Base-by-base conservation (phyloP, 2,888 invertebrate species). In the Drosophila neotestacea region DNA sequence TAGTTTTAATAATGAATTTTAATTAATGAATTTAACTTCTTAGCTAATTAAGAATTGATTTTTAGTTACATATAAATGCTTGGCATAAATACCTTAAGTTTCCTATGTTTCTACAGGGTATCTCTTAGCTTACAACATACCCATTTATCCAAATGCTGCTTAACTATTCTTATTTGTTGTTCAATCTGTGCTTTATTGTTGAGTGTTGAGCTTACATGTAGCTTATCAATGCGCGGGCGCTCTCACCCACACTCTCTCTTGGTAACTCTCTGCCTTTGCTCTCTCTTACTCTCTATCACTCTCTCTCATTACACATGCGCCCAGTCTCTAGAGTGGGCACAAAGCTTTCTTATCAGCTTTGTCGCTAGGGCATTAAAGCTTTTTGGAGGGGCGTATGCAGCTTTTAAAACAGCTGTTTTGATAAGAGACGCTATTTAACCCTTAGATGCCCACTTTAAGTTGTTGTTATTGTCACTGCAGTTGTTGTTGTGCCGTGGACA, bases 321-420 rank as follows among this genome's bases (percentile, higher is more conserved):
- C 60, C 16, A 50, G 36, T 36, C 32, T 32, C 6, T 32, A 13
- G 42, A 51, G n/a, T 38, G 56, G 48, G 30, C 46, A 60, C 11
- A 58, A 75, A 77, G 79, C 83, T 84, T 83, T 81, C 84, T 85
- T 84, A 84, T 84, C 83, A 86, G 54, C 42, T 39, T 38, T 36
- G 6, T 38, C 22, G 46, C 16, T 36, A 36, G 56, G 36, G 13
- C 28, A 51, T 7, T 7, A 36, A 32, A 61, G 70, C 67, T 56
- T 59, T 34, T 36, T 30, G 27, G 22, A 39, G 47, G 62, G 65
- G 48, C 62, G 59, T 39, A 52, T 48, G n/a, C 7, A 11, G 77
- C 73, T 77, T 77, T 79, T 70, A 28, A 6, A 70, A 69, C 81
- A 86, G 74, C 84, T 81, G 81, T 79, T 73, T 50, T 70, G 81